These are phyloP conservation scores for Platorchestia sp. DNA, from an alignment of 1,140 invertebrate genomes.

Conservation along the genomic window DNA sequence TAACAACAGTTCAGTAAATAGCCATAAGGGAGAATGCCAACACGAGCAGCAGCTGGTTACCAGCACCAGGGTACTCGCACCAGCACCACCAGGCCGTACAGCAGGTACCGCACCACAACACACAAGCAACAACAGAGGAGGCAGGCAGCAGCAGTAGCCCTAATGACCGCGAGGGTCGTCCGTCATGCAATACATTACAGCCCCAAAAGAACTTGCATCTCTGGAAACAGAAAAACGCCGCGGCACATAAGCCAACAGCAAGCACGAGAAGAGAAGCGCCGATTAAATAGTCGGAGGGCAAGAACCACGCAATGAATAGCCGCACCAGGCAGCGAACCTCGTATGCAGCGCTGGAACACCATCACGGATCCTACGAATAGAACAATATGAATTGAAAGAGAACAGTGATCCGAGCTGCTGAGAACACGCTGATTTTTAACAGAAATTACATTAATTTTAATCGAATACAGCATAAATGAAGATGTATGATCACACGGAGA, in stretches of 20 bases:
- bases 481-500: too few relatives aligned
- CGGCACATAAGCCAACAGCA: not conserved
- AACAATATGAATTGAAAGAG: not conserved
- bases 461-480: too few relatives aligned
- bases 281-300: not conserved
- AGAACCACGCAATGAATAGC: not conserved
- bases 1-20: not conserved
- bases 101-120: not conserved
- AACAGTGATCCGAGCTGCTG: not conserved
- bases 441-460: too few relatives aligned
- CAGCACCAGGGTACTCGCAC: not conserved
- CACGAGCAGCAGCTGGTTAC: not conserved
- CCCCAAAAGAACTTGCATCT: conserved; percentile 14
- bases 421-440: too few relatives aligned
- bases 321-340: not conserved
- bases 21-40: not conserved
- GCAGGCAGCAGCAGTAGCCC: not conserved
- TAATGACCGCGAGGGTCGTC: conserved; percentile 27
- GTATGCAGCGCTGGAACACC: not conserved
- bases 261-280: not conserved
- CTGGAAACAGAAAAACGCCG: not conserved
- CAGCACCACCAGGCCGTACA: not conserved
- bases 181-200: conserved; percentile 42
- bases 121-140: not conserved
- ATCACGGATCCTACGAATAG: not conserved